Conservation (phyloP, 1,140 invertebrate genomes). For the Phymorhynchus buccinoides region DNA sequence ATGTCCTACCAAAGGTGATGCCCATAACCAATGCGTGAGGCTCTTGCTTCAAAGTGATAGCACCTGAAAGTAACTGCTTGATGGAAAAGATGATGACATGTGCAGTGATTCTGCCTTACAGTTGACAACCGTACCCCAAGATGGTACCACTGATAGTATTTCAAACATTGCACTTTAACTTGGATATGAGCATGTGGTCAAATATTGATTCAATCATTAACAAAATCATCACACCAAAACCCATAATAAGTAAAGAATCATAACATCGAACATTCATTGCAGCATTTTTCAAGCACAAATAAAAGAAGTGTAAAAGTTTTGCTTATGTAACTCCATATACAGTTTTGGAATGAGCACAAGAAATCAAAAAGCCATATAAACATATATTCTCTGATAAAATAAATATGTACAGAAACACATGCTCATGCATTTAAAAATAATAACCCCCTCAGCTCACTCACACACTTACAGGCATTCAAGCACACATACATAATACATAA, state of each 20-base stretch:
- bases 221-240: neutral
- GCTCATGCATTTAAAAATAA: too few relatives aligned
- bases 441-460: too few relatives aligned
- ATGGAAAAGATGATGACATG: neutral
- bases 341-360: neutral
- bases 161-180: neutral
- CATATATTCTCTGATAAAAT: too few relatives aligned
- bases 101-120: too few relatives aligned
- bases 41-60: neutral
- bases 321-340: neutral
- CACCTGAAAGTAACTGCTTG: neutral
- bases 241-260: neutral
- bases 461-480: too few relatives aligned
- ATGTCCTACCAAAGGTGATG: neutral
- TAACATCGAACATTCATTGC: neutral
- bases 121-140: too few relatives aligned
- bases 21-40: neutral
- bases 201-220: neutral
- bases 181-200: neutral
- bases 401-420: too few relatives aligned
- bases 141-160: neutral
- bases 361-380: too few relatives aligned
- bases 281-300: neutral
- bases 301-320: neutral
- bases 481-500: too few relatives aligned